These are phyloP conservation scores for Plodia interpunctella DNA, from an alignment of 1,140 invertebrate genomes.

Conservation along the genomic window DNA sequence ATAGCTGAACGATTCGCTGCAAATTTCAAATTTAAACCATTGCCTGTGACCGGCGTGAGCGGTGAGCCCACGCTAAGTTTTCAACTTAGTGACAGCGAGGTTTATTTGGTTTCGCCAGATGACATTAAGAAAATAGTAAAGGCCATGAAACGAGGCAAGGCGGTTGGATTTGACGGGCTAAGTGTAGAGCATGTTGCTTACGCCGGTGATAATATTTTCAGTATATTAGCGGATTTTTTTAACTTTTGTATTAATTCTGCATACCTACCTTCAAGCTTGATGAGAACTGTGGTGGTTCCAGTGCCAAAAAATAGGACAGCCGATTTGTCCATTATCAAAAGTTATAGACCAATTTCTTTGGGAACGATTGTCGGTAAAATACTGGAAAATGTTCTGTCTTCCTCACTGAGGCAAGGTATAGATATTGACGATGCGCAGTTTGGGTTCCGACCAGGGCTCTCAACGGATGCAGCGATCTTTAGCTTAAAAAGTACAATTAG, in stretches of 20 bases:
- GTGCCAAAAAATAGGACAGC: neutral
- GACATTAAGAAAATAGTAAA: constrained; percentile 15
- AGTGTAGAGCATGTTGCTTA: constrained; percentile 17
- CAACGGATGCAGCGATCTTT: neutral
- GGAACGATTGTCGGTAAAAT: neutral
- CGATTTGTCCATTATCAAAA: neutral
- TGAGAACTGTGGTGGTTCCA: neutral
- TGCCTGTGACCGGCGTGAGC: constrained; percentile 12
- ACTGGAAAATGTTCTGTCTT: neutral
- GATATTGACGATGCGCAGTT: neutral
- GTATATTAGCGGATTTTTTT: neutral
- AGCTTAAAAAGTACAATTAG: neutral
- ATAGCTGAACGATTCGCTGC: constrained; percentile 23
- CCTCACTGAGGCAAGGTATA: neutral
- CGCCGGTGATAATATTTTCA: neutral
- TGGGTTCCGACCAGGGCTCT: neutral
- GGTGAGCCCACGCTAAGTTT: constrained; percentile 3
- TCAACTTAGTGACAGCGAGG: too few relatives aligned
- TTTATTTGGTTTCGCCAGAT: constrained; percentile 12
- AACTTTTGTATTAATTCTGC: neutral
- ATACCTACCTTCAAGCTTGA: neutral
- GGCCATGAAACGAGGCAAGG: constrained; percentile 24
- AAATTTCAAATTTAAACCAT: constrained; percentile 21
- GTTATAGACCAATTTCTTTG: neutral
- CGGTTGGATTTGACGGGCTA: constrained; percentile 25